Conservation (phyloP, 2,888 invertebrate species). For the Habroteleia sp. region DNA sequence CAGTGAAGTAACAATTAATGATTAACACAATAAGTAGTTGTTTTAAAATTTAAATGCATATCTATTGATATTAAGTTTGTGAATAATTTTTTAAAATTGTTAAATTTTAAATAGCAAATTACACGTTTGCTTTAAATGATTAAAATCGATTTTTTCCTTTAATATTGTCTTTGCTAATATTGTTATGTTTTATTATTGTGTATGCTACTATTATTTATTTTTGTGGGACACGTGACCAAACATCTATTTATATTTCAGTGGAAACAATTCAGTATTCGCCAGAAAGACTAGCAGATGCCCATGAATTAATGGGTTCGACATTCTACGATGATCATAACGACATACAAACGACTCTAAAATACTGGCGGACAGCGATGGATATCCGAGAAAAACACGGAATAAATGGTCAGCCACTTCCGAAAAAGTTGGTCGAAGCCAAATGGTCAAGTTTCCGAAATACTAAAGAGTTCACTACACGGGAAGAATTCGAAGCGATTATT, state of each 20-base stretch:
- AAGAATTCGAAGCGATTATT: conserved; percentile 88
- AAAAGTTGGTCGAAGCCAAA: conserved; percentile 83
- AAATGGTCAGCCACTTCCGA: conserved; percentile 79
- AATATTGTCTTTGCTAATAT: too few relatives aligned
- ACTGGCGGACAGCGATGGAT: conserved; percentile 91
- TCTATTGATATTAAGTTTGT: too few relatives aligned
- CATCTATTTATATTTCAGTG: conserved; percentile 66
- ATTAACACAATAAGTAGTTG: too few relatives aligned
- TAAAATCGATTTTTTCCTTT: too few relatives aligned
- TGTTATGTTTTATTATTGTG: too few relatives aligned
- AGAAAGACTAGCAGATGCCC: conserved; percentile 90
- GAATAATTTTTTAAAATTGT: too few relatives aligned
- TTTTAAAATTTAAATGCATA: too few relatives aligned
- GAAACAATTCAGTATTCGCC: conserved; percentile 83
- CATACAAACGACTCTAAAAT: conserved; percentile 85
- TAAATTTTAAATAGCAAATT: too few relatives aligned
- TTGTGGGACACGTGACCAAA: too few relatives aligned
- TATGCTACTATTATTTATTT: too few relatives aligned
- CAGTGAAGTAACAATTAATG: too few relatives aligned
- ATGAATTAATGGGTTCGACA: conserved; percentile 93
- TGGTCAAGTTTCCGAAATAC: conserved; percentile 86
- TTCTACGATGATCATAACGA: conserved; percentile 94
- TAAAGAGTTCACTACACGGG: conserved; percentile 87
- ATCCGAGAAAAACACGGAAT: conserved; percentile 81
- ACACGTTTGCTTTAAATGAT: too few relatives aligned